phyloP scores from a whole-genome alignment of 2,113 vertebrate species.

The Hippocampus barbouri region DNA sequence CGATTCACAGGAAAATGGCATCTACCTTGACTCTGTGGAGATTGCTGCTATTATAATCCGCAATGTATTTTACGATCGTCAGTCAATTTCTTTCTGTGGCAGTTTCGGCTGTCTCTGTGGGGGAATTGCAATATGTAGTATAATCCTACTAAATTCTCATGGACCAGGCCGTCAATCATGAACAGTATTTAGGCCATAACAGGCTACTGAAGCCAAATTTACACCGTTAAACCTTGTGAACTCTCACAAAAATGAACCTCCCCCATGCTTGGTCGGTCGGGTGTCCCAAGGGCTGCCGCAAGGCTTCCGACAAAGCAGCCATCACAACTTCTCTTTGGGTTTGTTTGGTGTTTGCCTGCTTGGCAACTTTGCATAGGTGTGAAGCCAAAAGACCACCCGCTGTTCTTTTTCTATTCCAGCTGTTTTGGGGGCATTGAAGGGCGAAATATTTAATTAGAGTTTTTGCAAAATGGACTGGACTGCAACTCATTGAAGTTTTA shows the following conservation, averaged over 20 bases:
- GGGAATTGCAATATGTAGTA: too few relatives aligned
- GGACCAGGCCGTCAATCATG: background rate
- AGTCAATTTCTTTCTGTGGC: too few relatives aligned
- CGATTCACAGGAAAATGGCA: too few relatives aligned
- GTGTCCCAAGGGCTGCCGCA: background rate
- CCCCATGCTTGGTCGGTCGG: background rate
- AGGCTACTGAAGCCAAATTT: background rate
- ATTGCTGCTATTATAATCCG: too few relatives aligned
- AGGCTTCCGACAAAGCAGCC: constrained; percentile 17
- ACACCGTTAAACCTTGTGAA: background rate
- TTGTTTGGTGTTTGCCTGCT: constrained; percentile 24
- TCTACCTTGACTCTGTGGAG: too few relatives aligned
- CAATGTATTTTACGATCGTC: too few relatives aligned
- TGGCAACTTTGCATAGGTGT: constrained; percentile 19
- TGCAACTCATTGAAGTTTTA: constrained; percentile 45
- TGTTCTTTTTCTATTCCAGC: constrained; percentile 9
- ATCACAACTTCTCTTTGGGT: constrained; percentile 28
- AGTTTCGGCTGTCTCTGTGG: too few relatives aligned
- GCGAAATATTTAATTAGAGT: background rate
- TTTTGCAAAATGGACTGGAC: constrained; percentile 11
- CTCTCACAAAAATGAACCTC: background rate
- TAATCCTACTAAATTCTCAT: too few relatives aligned
- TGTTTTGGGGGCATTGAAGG: constrained; percentile 26
- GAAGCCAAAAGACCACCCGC: constrained; percentile 30
- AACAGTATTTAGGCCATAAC: background rate